Evolutionary conservation across 1,140 invertebrate species (phyloP), one percentile per base, ranked within the genome.

Genomic region (Lanistes nyassanus): DNA sequence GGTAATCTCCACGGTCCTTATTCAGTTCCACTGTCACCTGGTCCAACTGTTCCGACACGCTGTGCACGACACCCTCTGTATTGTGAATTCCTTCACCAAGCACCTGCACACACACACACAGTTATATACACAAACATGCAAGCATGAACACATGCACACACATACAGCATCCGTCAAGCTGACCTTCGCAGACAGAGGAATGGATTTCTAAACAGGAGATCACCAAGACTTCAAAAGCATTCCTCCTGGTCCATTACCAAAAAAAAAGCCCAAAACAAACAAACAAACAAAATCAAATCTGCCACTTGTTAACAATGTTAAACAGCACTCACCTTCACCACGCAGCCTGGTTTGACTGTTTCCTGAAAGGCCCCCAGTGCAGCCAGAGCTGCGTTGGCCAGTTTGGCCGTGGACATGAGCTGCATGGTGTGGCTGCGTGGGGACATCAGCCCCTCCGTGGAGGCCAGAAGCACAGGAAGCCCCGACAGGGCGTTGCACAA

Each of bases 351-450:
- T 73, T 89, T 88, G n/a, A 90, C 82, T 0, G 84, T 83, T 80
- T 89, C 88, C 31, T 82, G 84, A 76, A 90, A 90, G 36, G 88
- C 88, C 26, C 89, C 89, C 3, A 90, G 80, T 11, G 88, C 85
- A 79, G 87, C 86, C 13, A 90, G 80, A n/a, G 86, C 84, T 36
- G 89, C 89, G 71, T 89, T 86, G 13, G 86, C 85, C 56, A 85
- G 85, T 66, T 88, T 88, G 26, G 88, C 86, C 75, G 86, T 83
- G 55, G 79, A 82, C 84, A 89, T 85, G 39, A 89, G 77, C 60
- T 88, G 83, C 56, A 80, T 76, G 69, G 77, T 79, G 77, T 84
- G 82, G 77, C 80, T 84, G 26, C 83, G 77, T 19, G 83, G 82
- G 11, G 84, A 85, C 39, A 78, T 75, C 29, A 89, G 64, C 34